phyloP scores from a whole-genome alignment of 2,888 invertebrate species.

The Fragum sueziense region DNA sequence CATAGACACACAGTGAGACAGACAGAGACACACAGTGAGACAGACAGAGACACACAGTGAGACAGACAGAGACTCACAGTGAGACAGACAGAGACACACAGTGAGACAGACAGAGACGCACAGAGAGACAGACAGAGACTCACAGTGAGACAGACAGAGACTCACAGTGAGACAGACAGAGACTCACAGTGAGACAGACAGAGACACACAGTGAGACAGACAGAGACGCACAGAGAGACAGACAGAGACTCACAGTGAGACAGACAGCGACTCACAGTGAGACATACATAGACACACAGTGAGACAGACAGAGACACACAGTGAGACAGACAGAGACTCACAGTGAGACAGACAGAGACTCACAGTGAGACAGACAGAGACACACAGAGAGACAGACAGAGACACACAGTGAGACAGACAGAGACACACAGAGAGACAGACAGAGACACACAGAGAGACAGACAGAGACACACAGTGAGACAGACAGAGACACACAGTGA shows the following conservation, averaged over 20 bases:
- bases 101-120: neutral
- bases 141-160: neutral
- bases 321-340: neutral
- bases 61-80: neutral
- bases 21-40: neutral
- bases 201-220: neutral
- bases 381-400: neutral
- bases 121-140: neutral
- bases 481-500: no score
- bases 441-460: no score
- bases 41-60: slow-evolving; percentile 1
- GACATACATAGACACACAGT: neutral
- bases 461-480: no score
- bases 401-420: neutral
- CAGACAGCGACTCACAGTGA: neutral
- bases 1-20: neutral
- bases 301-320: neutral
- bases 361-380: neutral
- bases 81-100: neutral
- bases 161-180: slow-evolving; percentile 7
- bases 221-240: neutral
- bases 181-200: slow-evolving; percentile 6
- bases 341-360: neutral
- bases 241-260: neutral
- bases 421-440: neutral